Conservation (phyloP, 2,888 invertebrate genomes). For the Volucella zonaria region DNA sequence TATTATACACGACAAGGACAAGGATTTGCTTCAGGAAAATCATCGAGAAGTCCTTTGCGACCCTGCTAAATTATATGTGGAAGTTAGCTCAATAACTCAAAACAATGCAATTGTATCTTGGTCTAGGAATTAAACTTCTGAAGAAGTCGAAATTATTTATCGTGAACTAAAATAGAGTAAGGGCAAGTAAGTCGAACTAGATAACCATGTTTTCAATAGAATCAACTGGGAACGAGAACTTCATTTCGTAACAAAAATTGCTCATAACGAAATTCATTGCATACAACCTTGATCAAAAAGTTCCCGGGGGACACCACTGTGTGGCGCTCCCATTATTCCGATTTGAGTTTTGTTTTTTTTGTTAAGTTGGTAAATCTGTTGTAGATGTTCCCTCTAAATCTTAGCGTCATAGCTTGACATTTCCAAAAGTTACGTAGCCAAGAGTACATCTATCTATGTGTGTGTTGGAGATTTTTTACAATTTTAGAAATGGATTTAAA, state of each 20-base stretch:
- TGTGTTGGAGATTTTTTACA: too few species aligned
- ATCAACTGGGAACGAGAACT: conserved; percentile 79
- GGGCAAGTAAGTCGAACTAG: conserved; percentile 77
- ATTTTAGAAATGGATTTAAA: too few species aligned
- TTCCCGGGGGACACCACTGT: too few species aligned
- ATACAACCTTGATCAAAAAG: too few species aligned
- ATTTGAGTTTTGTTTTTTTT: too few species aligned
- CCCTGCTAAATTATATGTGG: conserved; percentile 83
- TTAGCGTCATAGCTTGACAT: too few species aligned
- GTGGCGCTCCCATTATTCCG: too few species aligned
- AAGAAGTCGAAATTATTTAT: conserved; percentile 78
- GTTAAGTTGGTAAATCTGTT: too few species aligned
- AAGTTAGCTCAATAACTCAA: conserved; percentile 77
- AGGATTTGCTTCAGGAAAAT: conserved; percentile 86
- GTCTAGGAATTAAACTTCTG: conserved; percentile 77
- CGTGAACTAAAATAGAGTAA: conserved; percentile 52
- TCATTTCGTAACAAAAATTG: conserved; percentile 75
- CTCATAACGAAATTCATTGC: conserved; percentile 76
- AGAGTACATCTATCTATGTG: too few species aligned
- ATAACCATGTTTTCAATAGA: conserved; percentile 77
- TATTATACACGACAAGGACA: conserved; percentile 82
- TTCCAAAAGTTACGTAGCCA: too few species aligned
- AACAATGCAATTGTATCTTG: conserved; percentile 77
- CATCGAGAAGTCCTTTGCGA: conserved; percentile 88
- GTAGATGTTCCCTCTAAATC: too few species aligned